Conservation (phyloP, 2,888 invertebrate genomes). For the Helleia helle region DNA sequence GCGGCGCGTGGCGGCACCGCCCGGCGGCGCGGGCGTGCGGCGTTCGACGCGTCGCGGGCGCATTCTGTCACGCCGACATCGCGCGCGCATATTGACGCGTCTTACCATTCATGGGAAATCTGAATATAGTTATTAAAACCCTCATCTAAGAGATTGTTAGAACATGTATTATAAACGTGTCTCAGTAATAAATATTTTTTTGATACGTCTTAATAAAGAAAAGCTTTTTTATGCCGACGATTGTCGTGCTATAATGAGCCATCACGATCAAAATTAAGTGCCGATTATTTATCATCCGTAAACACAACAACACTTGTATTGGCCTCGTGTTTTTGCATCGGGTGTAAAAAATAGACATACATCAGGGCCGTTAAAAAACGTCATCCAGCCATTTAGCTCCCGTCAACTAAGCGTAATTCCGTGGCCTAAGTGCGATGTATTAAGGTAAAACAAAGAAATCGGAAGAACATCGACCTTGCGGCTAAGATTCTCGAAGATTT, state of each 20-base stretch:
- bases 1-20: constrained; percentile 27
- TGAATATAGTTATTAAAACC: neutral
- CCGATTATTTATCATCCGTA: constrained; percentile 26
- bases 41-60: constrained; percentile 41
- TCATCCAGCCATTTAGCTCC: constrained; percentile 58
- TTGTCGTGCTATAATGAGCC: constrained; percentile 17
- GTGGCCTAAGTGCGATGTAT: constrained; percentile 43
- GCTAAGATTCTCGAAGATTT: constrained; percentile 12
- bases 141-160: too few species aligned
- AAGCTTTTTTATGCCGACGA: constrained; percentile 4
- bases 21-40: constrained; percentile 39
- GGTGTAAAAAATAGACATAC: constrained; percentile 35
- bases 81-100: constrained; percentile 61
- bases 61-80: constrained; percentile 64
- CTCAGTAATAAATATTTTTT: too few species aligned
- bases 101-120: constrained; percentile 32
- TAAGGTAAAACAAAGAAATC: constrained; percentile 54
- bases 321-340: constrained; percentile 40
- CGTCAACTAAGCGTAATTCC: constrained; percentile 67
- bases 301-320: constrained; percentile 28
- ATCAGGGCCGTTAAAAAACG: constrained; percentile 44
- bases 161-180: too few species aligned
- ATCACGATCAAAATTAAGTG: constrained; percentile 21
- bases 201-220: neutral
- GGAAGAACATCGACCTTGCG: constrained; percentile 52